Evolutionary conservation across 2,797 vertebrate genomes (phyloP).

Genomic region (Coregonus ussuriensis): DNA sequence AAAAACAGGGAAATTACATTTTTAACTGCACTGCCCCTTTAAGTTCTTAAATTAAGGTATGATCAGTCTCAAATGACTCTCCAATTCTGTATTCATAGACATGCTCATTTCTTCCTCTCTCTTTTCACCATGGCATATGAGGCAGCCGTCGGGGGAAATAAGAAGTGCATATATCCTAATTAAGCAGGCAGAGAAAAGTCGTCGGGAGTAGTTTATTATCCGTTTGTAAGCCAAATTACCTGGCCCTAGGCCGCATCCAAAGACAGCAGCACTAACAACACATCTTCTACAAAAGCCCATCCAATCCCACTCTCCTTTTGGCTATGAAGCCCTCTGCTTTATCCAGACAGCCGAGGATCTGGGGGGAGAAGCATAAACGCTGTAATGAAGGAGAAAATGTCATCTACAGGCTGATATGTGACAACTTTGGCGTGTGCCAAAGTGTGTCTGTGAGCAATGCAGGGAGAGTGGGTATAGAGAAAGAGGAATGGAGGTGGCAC

Average conservation of each 20-base stretch:
- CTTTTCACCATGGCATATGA: background rate
- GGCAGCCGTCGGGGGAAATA: constrained; percentile 1
- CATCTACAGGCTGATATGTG: constrained; percentile 27
- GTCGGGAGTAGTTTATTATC: constrained; percentile 34
- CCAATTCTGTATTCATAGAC: constrained; percentile 13
- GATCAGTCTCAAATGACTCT: background rate
- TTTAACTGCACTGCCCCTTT: background rate
- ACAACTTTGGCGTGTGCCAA: constrained; percentile 6
- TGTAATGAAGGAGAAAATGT: constrained; percentile 24
- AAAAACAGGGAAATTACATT: too few species aligned
- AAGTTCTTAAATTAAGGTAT: constrained; percentile 14
- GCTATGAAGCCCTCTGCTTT: background rate
- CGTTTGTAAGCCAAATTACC: constrained; percentile 42
- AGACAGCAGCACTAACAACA: constrained; percentile 18
- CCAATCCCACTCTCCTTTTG: background rate
- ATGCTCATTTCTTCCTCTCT: background rate
- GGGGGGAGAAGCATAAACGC: background rate
- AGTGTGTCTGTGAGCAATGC: constrained; percentile 20
- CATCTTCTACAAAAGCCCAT: constrained; percentile 22
- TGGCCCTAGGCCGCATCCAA: constrained; percentile 27
- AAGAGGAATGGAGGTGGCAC: constrained; percentile 10
- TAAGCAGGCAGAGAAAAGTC: background rate
- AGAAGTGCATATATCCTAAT: constrained; percentile 22
- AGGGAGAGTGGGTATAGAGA: constrained; percentile 17
- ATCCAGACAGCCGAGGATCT: background rate